A percentile compares a stretch with the other conserved stretches of the same genome.
phyloP scores from a whole-genome alignment of 2,797 vertebrate genomes.

The Prunella strophiata region DNA sequence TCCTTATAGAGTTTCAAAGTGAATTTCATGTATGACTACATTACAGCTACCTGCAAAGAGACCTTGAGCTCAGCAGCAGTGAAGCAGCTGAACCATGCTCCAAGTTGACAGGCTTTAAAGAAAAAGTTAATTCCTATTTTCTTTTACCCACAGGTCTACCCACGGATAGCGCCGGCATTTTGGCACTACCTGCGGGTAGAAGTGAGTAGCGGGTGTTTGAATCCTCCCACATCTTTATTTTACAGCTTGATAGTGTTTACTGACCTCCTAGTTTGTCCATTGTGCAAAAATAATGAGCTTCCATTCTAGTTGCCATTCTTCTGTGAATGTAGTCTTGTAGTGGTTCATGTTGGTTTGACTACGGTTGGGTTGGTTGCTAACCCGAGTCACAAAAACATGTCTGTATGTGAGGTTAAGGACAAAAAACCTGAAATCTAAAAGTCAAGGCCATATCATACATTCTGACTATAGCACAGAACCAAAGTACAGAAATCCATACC shows the following conservation, averaged over 20 bases:
- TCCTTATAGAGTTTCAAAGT: background rate
- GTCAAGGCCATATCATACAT: slow-evolving; percentile 45
- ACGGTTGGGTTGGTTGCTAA: slow-evolving; percentile 24
- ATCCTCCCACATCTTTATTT: slow-evolving; percentile 64
- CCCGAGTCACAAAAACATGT: background rate
- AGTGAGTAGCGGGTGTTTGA: slow-evolving; percentile 76
- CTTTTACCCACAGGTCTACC: slow-evolving; percentile 79
- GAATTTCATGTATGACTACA: background rate
- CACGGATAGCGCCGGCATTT: slow-evolving; percentile 80
- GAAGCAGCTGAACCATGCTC: background rate
- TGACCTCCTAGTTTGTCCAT: slow-evolving; percentile 46
- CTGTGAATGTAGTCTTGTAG: slow-evolving; percentile 42
- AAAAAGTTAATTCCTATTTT: slow-evolving; percentile 75
- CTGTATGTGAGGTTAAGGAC: background rate
- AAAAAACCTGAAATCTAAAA: slow-evolving; percentile 1
- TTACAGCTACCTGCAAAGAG: background rate
- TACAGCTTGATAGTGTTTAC: slow-evolving; percentile 36
- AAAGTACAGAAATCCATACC: slow-evolving; percentile 26
- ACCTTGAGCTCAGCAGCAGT: background rate
- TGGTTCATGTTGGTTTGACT: slow-evolving; percentile 49
- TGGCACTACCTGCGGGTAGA: slow-evolving; percentile 83
- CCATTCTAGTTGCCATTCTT: slow-evolving; percentile 64
- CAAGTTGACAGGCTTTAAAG: slow-evolving; percentile 52
- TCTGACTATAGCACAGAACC: background rate
- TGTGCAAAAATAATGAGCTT: slow-evolving; percentile 36